Base-by-base conservation (phyloP, 2,888 invertebrate species). In the Eudemis profundana region DNA sequence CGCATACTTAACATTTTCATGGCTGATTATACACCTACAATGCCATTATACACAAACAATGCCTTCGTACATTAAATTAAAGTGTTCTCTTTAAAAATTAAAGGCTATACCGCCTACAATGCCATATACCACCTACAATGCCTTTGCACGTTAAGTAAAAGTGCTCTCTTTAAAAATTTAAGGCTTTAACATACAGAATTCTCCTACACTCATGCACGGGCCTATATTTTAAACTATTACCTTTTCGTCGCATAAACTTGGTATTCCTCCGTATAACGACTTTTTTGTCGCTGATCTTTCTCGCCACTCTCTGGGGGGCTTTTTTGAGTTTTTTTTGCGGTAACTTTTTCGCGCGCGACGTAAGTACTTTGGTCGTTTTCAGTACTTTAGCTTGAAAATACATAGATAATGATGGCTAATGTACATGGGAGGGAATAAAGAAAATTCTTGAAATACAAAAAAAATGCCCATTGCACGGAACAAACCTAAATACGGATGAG, bases 191-290 rank as follows among this genome's bases (percentile, higher is more conserved):
- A 27, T 14, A 14, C 21, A 8, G 8, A 38, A 4, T 21, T 42
- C 7, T 40, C 65, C 68, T 59, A 68, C 57, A 69, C 68, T 57
- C 63, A 46, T 47, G 42, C 66, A 61, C 61, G 59, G 17, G 23
- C 57, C 59, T 38, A 46, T 0, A 51, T 33, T 7, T n/a, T 8
- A 2, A 57, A 42, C 7, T 38, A 66, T 86, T 89, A 90, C 90
- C 90, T 91, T 89, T 90, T 68, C 86, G 77, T 64, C 83, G 90
- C 50, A 89, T 72, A 73, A 87, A 86, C 74, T 86, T 90, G 19
- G 79, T 67, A 56, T 83, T 85, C 67, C 90, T 78, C 60, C 90
- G 72, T 71, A 89, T 76, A 29, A 88, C 72, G 51, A 83, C 80
- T 67, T 85, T 86, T 74, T 84, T 87, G 70, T 88, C 88, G 29